phyloP scores from a whole-genome alignment of 2,888 invertebrate genomes.

The Ectemnius continuus region DNA sequence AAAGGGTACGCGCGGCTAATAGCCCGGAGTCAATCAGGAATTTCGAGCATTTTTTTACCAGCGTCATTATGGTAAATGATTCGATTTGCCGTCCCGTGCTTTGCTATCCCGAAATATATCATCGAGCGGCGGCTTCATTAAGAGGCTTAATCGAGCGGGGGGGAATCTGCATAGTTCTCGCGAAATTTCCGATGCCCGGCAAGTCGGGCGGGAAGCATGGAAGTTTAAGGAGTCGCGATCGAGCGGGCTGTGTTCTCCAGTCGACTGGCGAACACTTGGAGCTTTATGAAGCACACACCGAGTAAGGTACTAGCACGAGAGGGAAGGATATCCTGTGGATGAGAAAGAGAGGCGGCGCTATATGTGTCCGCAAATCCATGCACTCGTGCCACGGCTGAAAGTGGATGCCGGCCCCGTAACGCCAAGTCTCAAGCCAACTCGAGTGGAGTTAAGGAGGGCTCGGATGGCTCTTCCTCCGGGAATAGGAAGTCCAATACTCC shows the following conservation, averaged over 20 bases:
- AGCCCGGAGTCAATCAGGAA: no score
- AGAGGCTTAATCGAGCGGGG: conserved; percentile 21
- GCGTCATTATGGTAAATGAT: no score
- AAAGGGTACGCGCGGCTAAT: no score
- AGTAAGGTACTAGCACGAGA: conserved; percentile 50
- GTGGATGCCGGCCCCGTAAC: conserved; percentile 50
- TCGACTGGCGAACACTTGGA: conserved; percentile 57
- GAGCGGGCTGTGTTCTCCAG: conserved; percentile 33
- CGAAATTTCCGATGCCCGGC: conserved; percentile 5
- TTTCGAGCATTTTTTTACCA: no score
- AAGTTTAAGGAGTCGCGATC: conserved; percentile 47
- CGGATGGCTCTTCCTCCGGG: conserved; percentile 67
- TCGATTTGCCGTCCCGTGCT: no score
- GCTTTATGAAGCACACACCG: conserved; percentile 66
- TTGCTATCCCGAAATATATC: neutral
- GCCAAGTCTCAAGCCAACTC: conserved; percentile 61
- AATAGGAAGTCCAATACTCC: conserved; percentile 73
- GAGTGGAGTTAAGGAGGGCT: conserved; percentile 68
- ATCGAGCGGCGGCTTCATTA: neutral
- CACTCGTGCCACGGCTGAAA: conserved; percentile 40
- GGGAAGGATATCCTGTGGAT: conserved; percentile 26
- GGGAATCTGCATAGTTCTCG: conserved; percentile 24
- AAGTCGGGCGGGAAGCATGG: neutral
- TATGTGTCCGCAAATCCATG: conserved; percentile 44
- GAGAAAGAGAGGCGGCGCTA: conserved; percentile 22